Evolutionary conservation across 2,797 vertebrate genomes (phyloP).

Genomic region (Coregonus ussuriensis): DNA sequence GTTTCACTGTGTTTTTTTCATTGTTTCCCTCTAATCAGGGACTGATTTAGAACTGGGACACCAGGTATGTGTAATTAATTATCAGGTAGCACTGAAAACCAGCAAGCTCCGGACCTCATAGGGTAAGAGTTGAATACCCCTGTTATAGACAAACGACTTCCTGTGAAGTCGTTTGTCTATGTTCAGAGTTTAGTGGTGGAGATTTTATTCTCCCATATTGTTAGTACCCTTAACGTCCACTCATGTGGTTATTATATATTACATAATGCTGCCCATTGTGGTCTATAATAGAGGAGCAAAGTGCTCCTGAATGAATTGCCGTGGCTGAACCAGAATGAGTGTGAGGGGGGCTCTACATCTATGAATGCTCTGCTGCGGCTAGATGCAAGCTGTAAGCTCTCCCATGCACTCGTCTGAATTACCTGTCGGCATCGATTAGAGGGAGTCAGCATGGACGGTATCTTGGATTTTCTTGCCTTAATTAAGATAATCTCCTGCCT

Average conservation of each 20-base stretch:
- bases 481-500: constrained; percentile 82
- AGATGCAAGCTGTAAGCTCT: constrained; percentile 64
- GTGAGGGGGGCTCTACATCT: constrained; percentile 41
- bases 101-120: too few species aligned
- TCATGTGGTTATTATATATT: constrained; percentile 52
- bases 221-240: constrained; percentile 34
- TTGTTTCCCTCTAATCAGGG: too few species aligned
- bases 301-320: constrained; percentile 64
- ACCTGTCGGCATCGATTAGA: constrained; percentile 83
- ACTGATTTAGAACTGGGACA: too few species aligned
- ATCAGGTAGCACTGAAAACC: too few species aligned
- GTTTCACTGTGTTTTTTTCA: too few species aligned
- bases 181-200: constrained; percentile 18
- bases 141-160: constrained; percentile 2
- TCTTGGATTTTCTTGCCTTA: constrained; percentile 80
- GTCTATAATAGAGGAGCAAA: constrained; percentile 44
- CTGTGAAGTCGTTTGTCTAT: not conserved
- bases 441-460: constrained; percentile 70
- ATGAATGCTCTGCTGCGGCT: constrained; percentile 52
- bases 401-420: constrained; percentile 72
- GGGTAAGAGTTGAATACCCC: too few species aligned
- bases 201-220: constrained; percentile 31
- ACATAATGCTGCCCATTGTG: constrained; percentile 52
- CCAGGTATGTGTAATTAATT: too few species aligned
- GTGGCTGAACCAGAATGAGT: constrained; percentile 20